Base-by-base conservation (phyloP, 1,140 invertebrate genomes). In the Conus ventricosus region DNA sequence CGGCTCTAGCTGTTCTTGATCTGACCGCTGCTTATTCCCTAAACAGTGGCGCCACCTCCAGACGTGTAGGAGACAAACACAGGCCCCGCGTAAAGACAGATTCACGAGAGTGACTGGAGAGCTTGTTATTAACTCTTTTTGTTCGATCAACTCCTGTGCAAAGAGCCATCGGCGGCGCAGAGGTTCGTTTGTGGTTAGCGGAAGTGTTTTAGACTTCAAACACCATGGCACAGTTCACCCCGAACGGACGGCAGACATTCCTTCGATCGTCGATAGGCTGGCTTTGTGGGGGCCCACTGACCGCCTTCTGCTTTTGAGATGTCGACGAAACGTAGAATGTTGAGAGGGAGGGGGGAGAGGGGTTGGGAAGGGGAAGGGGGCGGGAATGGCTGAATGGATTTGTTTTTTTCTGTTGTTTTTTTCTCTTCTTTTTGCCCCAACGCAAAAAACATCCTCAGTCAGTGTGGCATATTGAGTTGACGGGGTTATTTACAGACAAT, bases 151-250 rank as follows among this genome's bases (percentile, higher is more conserved):
- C 76, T 78, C 15, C 6, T 6, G 25, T 78, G 8, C 76, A 39
- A 78, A 78, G 76, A 78, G 76, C 10, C n/a, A 25, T 39, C 23
- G 25, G 76, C 25, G 13, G 76, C 7, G n/a, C 8, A 13, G 39
- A 39, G 39, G 23, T 15, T 60, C 57, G 15, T 78, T 25, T 39
- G 7, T 27, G n/a, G 25, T 25, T 11, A 25, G 11, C 76, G 71
- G 25, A 78, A 78, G 76, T 78, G 76, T 78, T 78, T 78, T 39
- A 15, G 76, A 78, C n/a, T 78, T 39, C 25, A n/a, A 25, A 39
- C 76, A 78, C 5, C 13, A 78, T 13, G 23, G n/a, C 7, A 39
- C 76, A 78, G 25, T 78, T 27, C 25, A n/a, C 76, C 8, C 27
- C 8, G 25, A 13, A 7, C 6, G 15, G 15, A 60, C 57, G 15